Percentiles rank a stretch among this genome's conserved stretches.
These are phyloP conservation scores for Drosophila mimetica DNA, from an alignment of 2,888 invertebrate species.

Conservation along the genomic window DNA sequence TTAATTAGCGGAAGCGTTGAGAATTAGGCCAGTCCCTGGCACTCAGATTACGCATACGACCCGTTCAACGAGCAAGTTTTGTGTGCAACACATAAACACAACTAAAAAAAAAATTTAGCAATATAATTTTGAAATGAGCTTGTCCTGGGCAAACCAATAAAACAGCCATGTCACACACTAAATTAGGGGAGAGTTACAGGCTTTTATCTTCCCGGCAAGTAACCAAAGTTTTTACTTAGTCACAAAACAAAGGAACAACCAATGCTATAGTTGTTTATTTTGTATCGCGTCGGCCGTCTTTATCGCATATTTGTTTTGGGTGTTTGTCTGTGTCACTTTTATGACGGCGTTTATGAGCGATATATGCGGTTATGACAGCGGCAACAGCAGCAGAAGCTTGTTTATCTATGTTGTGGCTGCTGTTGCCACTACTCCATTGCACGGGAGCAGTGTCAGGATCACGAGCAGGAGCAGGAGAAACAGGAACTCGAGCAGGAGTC, in stretches of 20 bases:
- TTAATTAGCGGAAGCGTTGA: constrained; percentile 49
- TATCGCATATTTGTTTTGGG: constrained; percentile 68
- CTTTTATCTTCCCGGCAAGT: constrained; percentile 37
- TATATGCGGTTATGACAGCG: constrained; percentile 65
- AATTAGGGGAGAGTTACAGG: constrained; percentile 46
- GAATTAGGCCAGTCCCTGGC: constrained; percentile 42
- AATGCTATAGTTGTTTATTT: constrained; percentile 35
- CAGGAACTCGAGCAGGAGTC: constrained; percentile 36
- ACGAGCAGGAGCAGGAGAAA: constrained; percentile 18
- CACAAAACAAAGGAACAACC: constrained; percentile 39
- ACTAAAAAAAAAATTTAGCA: not conserved
- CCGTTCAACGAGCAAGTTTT: constrained; percentile 7
- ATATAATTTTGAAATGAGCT: constrained; percentile 31
- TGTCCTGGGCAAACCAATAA: constrained; percentile 39
- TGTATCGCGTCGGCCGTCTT: constrained; percentile 43
- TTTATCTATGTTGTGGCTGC: constrained; percentile 61
- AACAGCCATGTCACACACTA: constrained; percentile 33
- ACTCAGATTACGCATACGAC: constrained; percentile 41
- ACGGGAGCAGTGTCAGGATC: constrained; percentile 8
- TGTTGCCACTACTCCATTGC: constrained; percentile 14
- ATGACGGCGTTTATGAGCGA: constrained; percentile 72
- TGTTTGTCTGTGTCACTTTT: constrained; percentile 66
- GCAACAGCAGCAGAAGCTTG: constrained; percentile 54
- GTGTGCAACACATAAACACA: not conserved
- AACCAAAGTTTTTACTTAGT: constrained; percentile 58